These are phyloP conservation scores for Pipra filicauda DNA, from an alignment of 2,113 vertebrate genomes.

Conservation along the genomic window DNA sequence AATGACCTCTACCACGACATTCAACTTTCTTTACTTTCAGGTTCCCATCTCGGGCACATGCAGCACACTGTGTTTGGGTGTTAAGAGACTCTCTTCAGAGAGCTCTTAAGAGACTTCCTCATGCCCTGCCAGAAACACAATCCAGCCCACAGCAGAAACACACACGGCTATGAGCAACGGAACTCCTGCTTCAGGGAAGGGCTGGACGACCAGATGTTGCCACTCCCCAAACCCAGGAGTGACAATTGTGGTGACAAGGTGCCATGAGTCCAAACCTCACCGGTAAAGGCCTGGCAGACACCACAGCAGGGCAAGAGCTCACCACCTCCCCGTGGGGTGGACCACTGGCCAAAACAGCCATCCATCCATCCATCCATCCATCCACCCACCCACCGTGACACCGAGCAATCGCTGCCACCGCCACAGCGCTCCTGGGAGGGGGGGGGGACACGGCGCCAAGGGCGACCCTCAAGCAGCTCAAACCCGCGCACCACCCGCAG, in stretches of 20 bases:
- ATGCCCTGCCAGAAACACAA: background rate
- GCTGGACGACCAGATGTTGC: fast-evolving
- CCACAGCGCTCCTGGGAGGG: fast-evolving
- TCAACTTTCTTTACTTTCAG: background rate
- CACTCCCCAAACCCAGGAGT: fast-evolving
- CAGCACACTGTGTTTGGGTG: fast-evolving
- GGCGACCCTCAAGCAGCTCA: background rate
- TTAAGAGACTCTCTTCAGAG: background rate
- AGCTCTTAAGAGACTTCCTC: background rate
- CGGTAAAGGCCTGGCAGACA: background rate
- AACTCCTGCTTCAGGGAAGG: fast-evolving
- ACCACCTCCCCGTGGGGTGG: fast-evolving
- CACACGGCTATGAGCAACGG: fast-evolving
- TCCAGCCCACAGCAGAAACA: background rate
- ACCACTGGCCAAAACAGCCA: background rate
- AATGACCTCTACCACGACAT: background rate
- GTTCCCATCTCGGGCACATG: background rate
- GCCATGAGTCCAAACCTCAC: background rate
- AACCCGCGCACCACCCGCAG: fast-evolving
- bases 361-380: background rate
- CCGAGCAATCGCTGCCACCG: background rate
- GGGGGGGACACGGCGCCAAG: background rate
- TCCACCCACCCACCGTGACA: background rate
- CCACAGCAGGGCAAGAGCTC: background rate
- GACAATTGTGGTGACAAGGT: fast-evolving